Base-by-base conservation (phyloP, 2,888 invertebrate genomes). In the Timandra comae region DNA sequence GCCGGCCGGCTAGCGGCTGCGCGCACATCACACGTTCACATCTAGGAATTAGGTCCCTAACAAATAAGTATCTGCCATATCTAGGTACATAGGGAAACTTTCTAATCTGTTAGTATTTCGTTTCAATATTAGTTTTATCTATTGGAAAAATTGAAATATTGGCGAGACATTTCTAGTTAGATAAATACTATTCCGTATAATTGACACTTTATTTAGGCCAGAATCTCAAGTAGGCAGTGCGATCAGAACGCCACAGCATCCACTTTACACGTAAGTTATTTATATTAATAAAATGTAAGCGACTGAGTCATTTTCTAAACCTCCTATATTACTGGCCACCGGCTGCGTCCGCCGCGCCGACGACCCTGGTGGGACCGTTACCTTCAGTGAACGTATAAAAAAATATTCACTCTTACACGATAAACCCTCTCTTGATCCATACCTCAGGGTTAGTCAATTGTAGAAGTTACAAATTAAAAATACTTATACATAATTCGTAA, bases 231-330 rank as follows among this genome's bases (percentile, higher is more conserved):
- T 78, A 68, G 74, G 63, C 78, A 68, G 66, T 71, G 79, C 79
- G 76, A 64, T 53, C 49, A 47, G 58, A 68, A 71, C 81, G 80
- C 63, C 77, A 79, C 81, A 66, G 81, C 82, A 82, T 81, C 82
- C 82, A 82, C 81, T 77, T 76, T 67, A 78, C 66, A 75, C 66
- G 70, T 73, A 76, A 64, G n/a, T 49, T 69, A 63, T 59, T 62
- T 16, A 16, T 5, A 16, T n/a, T 63, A 65, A 65, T 72, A 67
- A 73, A 74, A 77, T 77, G 58, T 51, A 55, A 52, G 64, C 62
- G 73, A 74, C 73, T 71, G 61, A 65, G 56, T 71, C 65, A 58
- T 64, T 69, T 65, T 63, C 60, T 63, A 67, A 66, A 57, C 59
- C 68, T 71, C 56, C 58, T 61, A 68, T 57, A 47, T 48, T 59